Evolutionary conservation across 2,113 vertebrate species (phyloP), one percentile per base, ranked within the genome.

Genomic region (Coryphaenoides rupestris): DNA sequence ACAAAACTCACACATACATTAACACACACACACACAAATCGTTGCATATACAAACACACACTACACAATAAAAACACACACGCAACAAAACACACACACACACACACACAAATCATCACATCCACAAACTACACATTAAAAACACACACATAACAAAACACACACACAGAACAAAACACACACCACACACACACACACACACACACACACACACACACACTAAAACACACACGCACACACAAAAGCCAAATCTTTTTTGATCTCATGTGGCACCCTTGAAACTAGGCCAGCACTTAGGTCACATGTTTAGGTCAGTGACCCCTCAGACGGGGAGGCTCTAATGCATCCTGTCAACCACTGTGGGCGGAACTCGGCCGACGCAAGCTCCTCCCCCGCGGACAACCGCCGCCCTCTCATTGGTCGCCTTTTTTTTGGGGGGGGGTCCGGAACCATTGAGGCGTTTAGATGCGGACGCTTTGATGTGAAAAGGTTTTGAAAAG

Each of bases 251-350:
- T 85, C 68, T 58, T 62, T 55, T 40, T 70, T 45, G 73, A 83
- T 84, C 82, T 80, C 81, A 64, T 77, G 84, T 72, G 76, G 82
- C 84, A 79, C 72, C 66, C 66, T 73, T 58, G 68, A 81, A 85
- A 86, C 55, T 86, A 82, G 85, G 85, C 60, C 85, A 86, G 82
- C 75, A 73, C 83, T 77, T 71, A 75, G 84, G 80, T 87, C 87
- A 78, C 83, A 84, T 86, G 85, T 81, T 89, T 82, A 86, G 85
- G 84, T 85, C 82, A 84, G 73, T 83, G 76, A 81, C 85, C 78
- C 78, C 67, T 86, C 81, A 84, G 72, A 70, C 72, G 72, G 75
- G 69, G 77, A 81, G 79, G 65, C 74, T 73, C 77, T 85, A 84
- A 87, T 85, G 83, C 78, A 60, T 83, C 71, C 75, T 86, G 84